Percentiles rank a stretch among this genome's conserved stretches.
Evolutionary conservation across 2,113 vertebrate genomes (phyloP).

Genomic region (Gallinago undulata): DNA sequence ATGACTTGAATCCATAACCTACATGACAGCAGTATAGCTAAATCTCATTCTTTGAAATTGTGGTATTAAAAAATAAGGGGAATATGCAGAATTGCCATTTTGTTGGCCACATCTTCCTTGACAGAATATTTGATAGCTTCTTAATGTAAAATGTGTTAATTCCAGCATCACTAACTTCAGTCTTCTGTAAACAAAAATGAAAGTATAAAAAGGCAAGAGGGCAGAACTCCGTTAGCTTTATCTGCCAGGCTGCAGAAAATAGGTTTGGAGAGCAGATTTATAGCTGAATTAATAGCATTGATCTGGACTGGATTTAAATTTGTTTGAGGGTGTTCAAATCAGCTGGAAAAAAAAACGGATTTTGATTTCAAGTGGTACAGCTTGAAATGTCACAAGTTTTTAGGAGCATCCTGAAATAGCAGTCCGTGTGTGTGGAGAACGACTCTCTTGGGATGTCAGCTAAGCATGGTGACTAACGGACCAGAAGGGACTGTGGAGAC

Average conservation of each 20-base stretch:
- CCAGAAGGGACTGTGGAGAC: not conserved
- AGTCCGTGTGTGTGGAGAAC: not conserved
- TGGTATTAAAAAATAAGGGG: not conserved
- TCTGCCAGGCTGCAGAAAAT: not conserved
- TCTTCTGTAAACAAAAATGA: not conserved
- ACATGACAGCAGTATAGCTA: not conserved
- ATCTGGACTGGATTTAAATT: not conserved
- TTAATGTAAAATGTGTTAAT: not conserved
- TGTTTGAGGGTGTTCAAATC: not conserved
- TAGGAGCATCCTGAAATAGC: constrained; percentile 32
- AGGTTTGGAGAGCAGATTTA: not conserved
- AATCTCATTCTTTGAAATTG: not conserved
- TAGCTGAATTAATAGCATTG: not conserved
- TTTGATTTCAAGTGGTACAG: constrained; percentile 14
- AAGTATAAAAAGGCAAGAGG: not conserved
- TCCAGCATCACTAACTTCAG: not conserved
- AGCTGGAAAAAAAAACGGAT: not conserved
- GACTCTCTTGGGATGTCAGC: not conserved
- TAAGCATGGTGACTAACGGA: not conserved
- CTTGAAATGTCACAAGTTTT: constrained; percentile 41
- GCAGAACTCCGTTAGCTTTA: not conserved
- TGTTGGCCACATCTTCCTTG: not conserved
- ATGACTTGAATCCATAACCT: not conserved
- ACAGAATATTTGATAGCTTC: not conserved
- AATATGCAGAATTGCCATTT: not conserved